A percentile compares a stretch with the other conserved stretches of the same genome.
These are phyloP conservation scores for Triplophysa yarkandensis DNA, from an alignment of 2,797 vertebrate genomes.

Conservation along the genomic window DNA sequence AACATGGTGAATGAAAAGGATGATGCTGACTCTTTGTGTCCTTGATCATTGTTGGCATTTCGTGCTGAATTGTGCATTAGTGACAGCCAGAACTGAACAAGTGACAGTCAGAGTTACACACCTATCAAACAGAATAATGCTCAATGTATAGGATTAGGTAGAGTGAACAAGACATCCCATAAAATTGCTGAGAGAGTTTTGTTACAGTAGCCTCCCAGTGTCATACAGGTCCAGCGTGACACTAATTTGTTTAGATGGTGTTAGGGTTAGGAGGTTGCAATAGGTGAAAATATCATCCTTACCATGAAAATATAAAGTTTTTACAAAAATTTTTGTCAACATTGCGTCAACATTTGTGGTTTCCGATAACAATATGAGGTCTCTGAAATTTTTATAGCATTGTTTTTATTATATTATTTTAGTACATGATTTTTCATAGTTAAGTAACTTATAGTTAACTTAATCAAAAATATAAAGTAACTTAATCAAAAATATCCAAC, in stretches of 20 bases:
- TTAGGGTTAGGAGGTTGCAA: too few relatives aligned
- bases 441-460: too few relatives aligned
- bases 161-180: constrained; percentile 17
- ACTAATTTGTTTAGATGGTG: neutral
- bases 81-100: neutral
- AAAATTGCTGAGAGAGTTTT: constrained; percentile 4
- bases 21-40: neutral
- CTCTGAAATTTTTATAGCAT: too few relatives aligned
- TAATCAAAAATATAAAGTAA: too few relatives aligned
- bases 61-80: neutral
- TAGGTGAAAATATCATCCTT: too few relatives aligned
- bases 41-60: neutral
- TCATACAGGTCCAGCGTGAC: neutral
- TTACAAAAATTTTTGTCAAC: too few relatives aligned
- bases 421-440: too few relatives aligned
- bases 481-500: too few relatives aligned
- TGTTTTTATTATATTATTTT: too few relatives aligned
- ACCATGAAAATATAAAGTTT: too few relatives aligned
- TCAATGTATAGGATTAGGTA: neutral
- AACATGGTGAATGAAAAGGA: neutral
- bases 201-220: neutral
- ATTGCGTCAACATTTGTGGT: too few relatives aligned
- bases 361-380: too few relatives aligned
- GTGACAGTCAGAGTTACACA: constrained; percentile 19
- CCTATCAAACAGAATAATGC: constrained; percentile 9